These are phyloP conservation scores for Choloepus didactylus DNA, from an alignment of 2,797 vertebrate genomes.

Conservation along the genomic window DNA sequence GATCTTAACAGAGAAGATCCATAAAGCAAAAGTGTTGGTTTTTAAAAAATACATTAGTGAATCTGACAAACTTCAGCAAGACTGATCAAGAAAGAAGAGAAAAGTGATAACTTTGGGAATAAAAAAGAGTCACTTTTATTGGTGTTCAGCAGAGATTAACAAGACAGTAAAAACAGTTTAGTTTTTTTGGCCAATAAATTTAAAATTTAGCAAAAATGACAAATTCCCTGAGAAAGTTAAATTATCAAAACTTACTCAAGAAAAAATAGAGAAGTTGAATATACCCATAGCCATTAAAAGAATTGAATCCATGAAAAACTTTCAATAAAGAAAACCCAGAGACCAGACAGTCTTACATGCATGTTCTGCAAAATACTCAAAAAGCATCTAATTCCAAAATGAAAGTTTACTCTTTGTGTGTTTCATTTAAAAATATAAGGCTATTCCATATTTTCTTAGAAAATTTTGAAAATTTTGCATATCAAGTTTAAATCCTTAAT, in stretches of 20 bases:
- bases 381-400: neutral
- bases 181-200: neutral
- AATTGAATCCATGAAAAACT: neutral
- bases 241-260: neutral
- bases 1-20: neutral
- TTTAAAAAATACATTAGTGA: neutral
- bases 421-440: neutral
- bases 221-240: neutral
- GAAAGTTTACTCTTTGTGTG: neutral
- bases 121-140: neutral
- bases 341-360: neutral
- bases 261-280: neutral
- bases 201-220: neutral
- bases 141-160: neutral
- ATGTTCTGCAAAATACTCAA: neutral
- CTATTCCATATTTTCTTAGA: neutral
- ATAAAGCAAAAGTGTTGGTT: neutral
- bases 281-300: neutral
- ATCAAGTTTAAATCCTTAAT: neutral
- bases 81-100: neutral
- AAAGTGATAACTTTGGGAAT: neutral
- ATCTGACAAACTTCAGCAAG: neutral
- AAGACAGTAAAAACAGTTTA: neutral
- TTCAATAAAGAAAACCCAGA: neutral
- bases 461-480: neutral